A percentile compares a stretch with the other conserved stretches of the same genome.
Conservation (phyloP, 2,888 invertebrate species). For the Ganaspis brasiliensis region DNA sequence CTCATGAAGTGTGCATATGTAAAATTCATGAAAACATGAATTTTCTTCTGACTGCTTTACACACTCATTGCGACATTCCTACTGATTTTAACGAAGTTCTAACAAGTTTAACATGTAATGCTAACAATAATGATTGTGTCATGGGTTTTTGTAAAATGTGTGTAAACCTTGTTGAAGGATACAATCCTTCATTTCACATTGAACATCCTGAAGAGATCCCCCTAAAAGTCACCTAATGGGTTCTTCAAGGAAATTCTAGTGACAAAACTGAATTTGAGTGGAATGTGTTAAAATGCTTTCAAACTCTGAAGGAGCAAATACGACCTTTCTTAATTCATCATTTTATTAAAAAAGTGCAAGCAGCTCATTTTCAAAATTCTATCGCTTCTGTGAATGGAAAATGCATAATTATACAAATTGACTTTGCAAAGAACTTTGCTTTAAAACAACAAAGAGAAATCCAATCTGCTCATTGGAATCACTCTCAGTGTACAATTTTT, state of each 20-base stretch:
- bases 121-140: background rate
- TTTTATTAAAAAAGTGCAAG: background rate
- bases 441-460: too few relatives aligned
- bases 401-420: too few relatives aligned
- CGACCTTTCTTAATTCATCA: background rate
- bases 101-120: background rate
- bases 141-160: background rate
- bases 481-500: constrained; percentile 18
- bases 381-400: too few relatives aligned
- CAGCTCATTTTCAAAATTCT: too few relatives aligned
- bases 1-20: background rate
- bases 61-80: too few relatives aligned
- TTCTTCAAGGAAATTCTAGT: background rate
- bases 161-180: background rate
- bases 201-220: background rate
- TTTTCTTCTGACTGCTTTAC: too few relatives aligned
- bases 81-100: too few relatives aligned
- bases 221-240: background rate
- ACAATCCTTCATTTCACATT: background rate
- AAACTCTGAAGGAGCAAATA: background rate
- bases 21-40: background rate
- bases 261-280: background rate
- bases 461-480: too few relatives aligned
- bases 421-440: too few relatives aligned
- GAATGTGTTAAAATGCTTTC: background rate